Conservation (phyloP, 2,888 invertebrate genomes). For the Elmis aenea region DNA sequence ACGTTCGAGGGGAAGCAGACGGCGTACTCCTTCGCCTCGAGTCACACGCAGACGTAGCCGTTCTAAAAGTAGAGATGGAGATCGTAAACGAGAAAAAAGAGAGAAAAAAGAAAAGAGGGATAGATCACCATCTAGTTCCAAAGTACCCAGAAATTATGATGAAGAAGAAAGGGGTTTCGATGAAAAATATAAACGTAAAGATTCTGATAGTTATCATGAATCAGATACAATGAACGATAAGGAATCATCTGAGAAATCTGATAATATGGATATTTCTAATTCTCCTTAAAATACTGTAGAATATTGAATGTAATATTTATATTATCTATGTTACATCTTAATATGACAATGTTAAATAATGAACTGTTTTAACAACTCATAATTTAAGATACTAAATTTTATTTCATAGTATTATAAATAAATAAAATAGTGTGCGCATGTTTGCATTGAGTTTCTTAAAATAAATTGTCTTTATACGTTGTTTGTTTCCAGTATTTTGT, state of each 20-base stretch:
- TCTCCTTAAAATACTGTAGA: conserved; percentile 69
- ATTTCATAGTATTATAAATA: no score
- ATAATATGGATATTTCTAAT: conserved; percentile 78
- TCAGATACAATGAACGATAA: conserved; percentile 46
- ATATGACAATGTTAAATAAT: no score
- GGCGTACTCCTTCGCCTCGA: conserved; percentile 45
- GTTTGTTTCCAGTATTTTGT: no score
- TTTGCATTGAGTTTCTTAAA: no score
- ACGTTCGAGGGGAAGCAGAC: conserved; percentile 43
- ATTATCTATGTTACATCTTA: no score
- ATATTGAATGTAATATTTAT: no score
- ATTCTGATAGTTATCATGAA: conserved; percentile 25
- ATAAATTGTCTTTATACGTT: no score
- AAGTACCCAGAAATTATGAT: conserved; percentile 51
- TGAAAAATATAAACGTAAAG: conserved; percentile 35
- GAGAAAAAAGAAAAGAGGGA: conserved; percentile 39
- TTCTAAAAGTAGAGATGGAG: conserved; percentile 43
- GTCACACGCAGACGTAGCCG: conserved; percentile 33
- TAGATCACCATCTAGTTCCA: conserved; percentile 34
- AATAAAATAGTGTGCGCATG: no score
- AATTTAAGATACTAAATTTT: no score
- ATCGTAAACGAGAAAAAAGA: conserved; percentile 28
- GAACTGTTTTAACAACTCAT: no score
- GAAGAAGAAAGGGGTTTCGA: conserved; percentile 52
- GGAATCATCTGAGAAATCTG: conserved; percentile 53